Evolutionary conservation across 1,140 invertebrate genomes (phyloP).

Genomic region (Lasaia peninsularis): DNA sequence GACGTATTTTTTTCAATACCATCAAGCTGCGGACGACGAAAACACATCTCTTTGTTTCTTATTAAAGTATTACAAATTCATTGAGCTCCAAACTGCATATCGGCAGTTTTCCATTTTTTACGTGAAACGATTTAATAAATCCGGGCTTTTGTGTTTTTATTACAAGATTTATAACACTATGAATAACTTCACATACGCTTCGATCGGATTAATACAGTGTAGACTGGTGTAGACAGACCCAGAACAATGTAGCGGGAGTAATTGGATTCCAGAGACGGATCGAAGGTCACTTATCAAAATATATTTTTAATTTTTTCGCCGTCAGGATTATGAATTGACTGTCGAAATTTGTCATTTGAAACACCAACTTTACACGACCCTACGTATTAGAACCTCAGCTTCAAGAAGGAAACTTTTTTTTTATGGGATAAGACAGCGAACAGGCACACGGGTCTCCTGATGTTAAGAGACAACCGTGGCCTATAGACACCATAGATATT

Average conservation of each 20-base stretch:
- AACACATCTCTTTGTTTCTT: neutral
- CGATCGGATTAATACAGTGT: slow-evolving; percentile 45
- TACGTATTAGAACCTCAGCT: too few species aligned
- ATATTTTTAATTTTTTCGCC: slow-evolving; percentile 24
- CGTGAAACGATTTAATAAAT: slow-evolving; percentile 54
- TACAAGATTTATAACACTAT: slow-evolving; percentile 59
- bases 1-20: too few species aligned
- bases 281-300: slow-evolving; percentile 32
- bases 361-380: neutral
- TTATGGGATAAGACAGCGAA: too few species aligned
- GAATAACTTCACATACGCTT: slow-evolving; percentile 52
- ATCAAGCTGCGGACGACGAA: too few species aligned
- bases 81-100: slow-evolving; percentile 41
- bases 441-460: too few species aligned
- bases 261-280: slow-evolving; percentile 51
- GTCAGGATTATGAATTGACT: slow-evolving; percentile 5
- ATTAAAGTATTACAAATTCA: slow-evolving; percentile 27
- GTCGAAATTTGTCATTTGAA: neutral
- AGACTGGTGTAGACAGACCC: too few species aligned
- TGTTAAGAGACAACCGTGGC: too few species aligned
- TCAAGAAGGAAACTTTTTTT: too few species aligned
- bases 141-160: slow-evolving; percentile 40
- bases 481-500: too few species aligned
- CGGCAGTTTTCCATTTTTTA: slow-evolving; percentile 38
- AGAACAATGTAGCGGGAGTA: slow-evolving; percentile 43